Evolutionary conservation across 2,888 invertebrate species (phyloP).

Genomic region (Agonopterix heracliana): DNA sequence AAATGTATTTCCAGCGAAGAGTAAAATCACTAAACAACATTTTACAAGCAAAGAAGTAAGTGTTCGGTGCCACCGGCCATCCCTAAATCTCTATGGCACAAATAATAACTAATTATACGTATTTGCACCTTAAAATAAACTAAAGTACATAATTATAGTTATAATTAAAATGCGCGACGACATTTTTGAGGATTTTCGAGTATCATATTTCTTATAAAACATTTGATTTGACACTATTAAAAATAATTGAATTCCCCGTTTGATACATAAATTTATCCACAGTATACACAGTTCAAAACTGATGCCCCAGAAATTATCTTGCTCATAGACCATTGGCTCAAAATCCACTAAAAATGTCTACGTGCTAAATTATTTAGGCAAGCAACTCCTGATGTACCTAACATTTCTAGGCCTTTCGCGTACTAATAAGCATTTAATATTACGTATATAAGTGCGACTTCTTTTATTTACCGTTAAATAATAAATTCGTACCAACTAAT

Average conservation of each 20-base stretch:
- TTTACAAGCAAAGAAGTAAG: too few species aligned
- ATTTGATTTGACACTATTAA: too few species aligned
- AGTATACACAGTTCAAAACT: too few species aligned
- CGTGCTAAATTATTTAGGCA: conserved; percentile 27
- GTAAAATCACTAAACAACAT: conserved; percentile 25
- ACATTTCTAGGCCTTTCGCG: conserved; percentile 36
- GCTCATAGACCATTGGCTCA: too few species aligned
- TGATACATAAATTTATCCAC: too few species aligned
- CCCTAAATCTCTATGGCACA: conserved; percentile 46
- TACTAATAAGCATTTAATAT: conserved; percentile 48
- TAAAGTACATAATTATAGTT: neutral
- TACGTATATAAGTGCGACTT: conserved; percentile 59
- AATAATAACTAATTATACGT: conserved; percentile 26
- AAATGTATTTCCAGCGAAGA: neutral
- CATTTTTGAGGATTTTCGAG: too few species aligned
- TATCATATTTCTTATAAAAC: too few species aligned
- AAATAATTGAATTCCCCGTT: too few species aligned
- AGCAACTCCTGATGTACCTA: conserved; percentile 30
- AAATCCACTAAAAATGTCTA: neutral
- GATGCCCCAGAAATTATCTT: too few species aligned
- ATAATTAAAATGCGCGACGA: neutral
- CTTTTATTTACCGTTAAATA: conserved; percentile 42
- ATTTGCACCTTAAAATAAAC: conserved; percentile 25
- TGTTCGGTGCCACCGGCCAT: conserved; percentile 30
- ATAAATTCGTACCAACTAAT: conserved; percentile 65